Percentiles rank a stretch among this genome's conserved stretches.
These are phyloP conservation scores for Antennarius striatus DNA, from an alignment of 2,113 vertebrate genomes.

Conservation along the genomic window DNA sequence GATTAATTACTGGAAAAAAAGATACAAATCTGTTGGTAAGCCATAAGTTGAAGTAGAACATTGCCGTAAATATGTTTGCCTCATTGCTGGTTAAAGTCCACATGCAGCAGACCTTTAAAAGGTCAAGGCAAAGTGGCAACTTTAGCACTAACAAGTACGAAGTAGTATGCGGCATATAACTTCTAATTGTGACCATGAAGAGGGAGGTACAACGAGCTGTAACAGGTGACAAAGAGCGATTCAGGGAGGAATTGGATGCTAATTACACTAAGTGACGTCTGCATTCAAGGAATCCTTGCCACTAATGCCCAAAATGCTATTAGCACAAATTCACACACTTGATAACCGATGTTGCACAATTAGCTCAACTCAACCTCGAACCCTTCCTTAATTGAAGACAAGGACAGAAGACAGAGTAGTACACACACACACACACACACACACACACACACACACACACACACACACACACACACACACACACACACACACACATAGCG, in stretches of 20 bases:
- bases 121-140: neutral
- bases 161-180: neutral
- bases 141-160: no score
- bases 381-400: slow-evolving; percentile 43
- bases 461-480: slow-evolving; percentile 9
- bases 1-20: no score
- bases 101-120: neutral
- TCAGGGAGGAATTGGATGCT: slow-evolving; percentile 33
- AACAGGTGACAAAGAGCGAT: neutral
- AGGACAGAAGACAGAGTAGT: slow-evolving; percentile 43
- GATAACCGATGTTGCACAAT: slow-evolving; percentile 54
- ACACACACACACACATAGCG: slow-evolving; percentile 11
- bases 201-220: slow-evolving; percentile 4
- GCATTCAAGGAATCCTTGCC: slow-evolving; percentile 53
- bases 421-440: slow-evolving; percentile 17
- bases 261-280: slow-evolving; percentile 64
- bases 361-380: slow-evolving; percentile 63
- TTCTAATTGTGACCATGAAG: slow-evolving; percentile 2
- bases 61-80: no score
- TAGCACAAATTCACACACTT: slow-evolving; percentile 29
- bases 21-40: no score
- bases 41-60: no score
- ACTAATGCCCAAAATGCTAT: slow-evolving; percentile 51
- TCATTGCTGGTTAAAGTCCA: no score
- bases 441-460: slow-evolving; percentile 15